Conservation (phyloP, 2,797 vertebrate genomes). For the Jordanella pulchra region DNA sequence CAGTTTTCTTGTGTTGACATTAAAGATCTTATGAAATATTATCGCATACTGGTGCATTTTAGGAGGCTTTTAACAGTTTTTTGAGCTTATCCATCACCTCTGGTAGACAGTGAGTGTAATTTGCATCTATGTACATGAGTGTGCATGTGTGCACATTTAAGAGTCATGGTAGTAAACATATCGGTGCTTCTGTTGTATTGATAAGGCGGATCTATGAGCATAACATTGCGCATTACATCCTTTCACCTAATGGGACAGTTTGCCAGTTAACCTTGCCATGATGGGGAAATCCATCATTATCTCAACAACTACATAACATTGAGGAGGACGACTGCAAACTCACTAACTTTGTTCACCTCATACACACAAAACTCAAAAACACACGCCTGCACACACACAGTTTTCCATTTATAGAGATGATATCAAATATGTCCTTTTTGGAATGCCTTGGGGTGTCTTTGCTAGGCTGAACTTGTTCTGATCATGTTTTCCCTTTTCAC, state of each 20-base stretch:
- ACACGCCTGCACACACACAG: neutral
- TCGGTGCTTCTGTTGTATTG: conserved; percentile 18
- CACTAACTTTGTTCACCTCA: conserved; percentile 35
- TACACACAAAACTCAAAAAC: neutral
- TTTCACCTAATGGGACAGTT: conserved; percentile 57
- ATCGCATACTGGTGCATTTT: conserved; percentile 63
- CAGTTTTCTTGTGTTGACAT: conserved; percentile 49
- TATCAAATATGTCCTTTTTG: conserved; percentile 8
- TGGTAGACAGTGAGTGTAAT: conserved; percentile 30
- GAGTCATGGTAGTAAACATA: conserved; percentile 55
- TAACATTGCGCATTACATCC: conserved; percentile 54
- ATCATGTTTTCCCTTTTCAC: neutral
- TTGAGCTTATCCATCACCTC: conserved; percentile 62
- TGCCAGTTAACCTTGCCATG: conserved; percentile 53
- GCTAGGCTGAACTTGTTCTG: neutral
- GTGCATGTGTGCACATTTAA: conserved; percentile 19
- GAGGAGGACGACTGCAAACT: conserved; percentile 20
- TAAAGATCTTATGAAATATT: conserved; percentile 72
- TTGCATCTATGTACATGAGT: conserved; percentile 9
- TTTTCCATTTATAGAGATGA: neutral
- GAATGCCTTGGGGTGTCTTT: neutral
- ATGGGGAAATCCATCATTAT: conserved; percentile 58
- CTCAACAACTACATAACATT: conserved; percentile 10
- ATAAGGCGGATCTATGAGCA: conserved; percentile 37
- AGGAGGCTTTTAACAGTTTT: conserved; percentile 61